Conservation (phyloP, 2,888 invertebrate species). For the Chrysina gloriosa region DNA sequence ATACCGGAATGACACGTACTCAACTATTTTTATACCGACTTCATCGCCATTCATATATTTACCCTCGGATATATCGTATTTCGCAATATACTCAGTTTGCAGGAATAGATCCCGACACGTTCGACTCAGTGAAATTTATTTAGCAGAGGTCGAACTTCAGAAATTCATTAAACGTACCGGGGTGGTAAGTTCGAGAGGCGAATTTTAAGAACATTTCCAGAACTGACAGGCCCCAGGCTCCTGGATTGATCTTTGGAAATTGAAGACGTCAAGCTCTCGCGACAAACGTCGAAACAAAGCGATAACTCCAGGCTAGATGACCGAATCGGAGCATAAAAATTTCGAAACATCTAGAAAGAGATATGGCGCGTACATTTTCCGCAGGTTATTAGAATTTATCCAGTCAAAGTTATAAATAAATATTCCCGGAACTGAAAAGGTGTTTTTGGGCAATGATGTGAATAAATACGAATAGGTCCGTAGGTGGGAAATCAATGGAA, state of each 20-base stretch:
- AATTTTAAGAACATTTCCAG: conserved; percentile 31
- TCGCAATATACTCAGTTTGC: no score
- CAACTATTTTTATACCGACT: no score
- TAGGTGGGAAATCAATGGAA: no score
- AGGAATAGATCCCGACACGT: neutral
- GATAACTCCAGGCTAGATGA: conserved; percentile 1
- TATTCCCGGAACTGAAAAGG: no score
- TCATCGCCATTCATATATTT: no score
- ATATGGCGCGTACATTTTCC: neutral
- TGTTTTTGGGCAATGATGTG: no score
- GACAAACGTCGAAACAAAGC: conserved; percentile 32
- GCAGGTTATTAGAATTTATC: no score
- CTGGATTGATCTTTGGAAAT: conserved; percentile 49
- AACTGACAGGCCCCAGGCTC: conserved; percentile 44
- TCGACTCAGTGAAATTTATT: conserved; percentile 13
- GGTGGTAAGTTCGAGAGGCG: conserved; percentile 5
- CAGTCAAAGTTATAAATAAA: no score
- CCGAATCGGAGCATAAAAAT: neutral
- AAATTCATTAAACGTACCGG: conserved; percentile 22
- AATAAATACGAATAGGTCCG: no score
- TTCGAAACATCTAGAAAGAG: neutral
- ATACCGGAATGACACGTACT: no score
- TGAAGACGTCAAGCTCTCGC: conserved; percentile 47
- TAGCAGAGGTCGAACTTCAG: conserved; percentile 1
- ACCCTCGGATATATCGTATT: no score